These are phyloP conservation scores for Saguinus midas DNA, from an alignment of 2,113 vertebrate genomes.

Conservation along the genomic window DNA sequence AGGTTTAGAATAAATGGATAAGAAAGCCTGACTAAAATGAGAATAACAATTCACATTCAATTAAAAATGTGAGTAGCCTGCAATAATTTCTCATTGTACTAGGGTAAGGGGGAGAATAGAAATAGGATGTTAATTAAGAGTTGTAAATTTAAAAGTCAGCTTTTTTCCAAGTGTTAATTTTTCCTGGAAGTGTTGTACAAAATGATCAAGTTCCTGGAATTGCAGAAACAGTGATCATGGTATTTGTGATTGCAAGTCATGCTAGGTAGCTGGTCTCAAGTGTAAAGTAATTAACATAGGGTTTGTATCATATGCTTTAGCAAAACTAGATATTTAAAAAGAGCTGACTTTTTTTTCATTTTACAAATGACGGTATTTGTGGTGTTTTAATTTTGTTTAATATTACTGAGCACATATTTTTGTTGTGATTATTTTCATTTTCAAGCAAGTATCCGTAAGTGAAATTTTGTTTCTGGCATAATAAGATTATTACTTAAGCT, in stretches of 20 bases:
- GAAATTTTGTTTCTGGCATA: conserved; percentile 8
- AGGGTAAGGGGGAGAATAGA: conserved; percentile 43
- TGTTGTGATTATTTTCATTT: not conserved
- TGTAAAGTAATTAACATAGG: conserved; percentile 51
- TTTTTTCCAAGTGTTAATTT: conserved; percentile 67
- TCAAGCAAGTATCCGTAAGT: conserved; percentile 4
- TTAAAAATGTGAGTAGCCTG: conserved; percentile 57
- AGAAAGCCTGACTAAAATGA: conserved; percentile 57
- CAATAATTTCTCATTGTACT: conserved; percentile 53
- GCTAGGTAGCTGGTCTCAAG: conserved; percentile 15
- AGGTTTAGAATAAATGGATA: conserved; percentile 55
- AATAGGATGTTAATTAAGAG: conserved; percentile 61
- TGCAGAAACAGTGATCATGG: conserved; percentile 19
- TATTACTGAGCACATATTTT: not conserved
- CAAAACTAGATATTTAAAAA: conserved; percentile 55
- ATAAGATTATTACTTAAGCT: not conserved
- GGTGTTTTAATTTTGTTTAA: conserved; percentile 31
- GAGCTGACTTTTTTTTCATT: conserved; percentile 21
- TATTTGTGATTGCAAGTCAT: conserved; percentile 48
- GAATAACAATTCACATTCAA: conserved; percentile 61
- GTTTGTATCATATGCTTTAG: conserved; percentile 4
- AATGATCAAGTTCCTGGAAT: conserved; percentile 49
- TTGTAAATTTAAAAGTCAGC: conserved; percentile 70
- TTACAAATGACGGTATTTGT: not conserved
- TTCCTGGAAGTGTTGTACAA: conserved; percentile 58